Conservation (phyloP, 2,797 vertebrate species). For the Eulemur mongoz region DNA sequence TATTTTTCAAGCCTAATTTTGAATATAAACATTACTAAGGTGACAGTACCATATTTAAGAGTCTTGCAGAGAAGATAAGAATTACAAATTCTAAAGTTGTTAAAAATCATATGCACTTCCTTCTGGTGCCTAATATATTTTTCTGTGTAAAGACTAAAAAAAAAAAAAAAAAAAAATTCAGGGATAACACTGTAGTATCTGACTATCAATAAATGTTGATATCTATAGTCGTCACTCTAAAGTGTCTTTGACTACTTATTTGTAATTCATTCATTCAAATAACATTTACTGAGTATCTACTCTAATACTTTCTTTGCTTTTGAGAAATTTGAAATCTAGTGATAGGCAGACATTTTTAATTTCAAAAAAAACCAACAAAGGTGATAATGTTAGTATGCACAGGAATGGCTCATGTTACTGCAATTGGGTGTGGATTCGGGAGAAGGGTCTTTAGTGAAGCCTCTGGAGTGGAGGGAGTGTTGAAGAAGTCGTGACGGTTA, state of each 20-base stretch:
- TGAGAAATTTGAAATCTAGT: background rate
- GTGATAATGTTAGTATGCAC: background rate
- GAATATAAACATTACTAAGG: slow-evolving; percentile 6
- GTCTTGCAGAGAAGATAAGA: background rate
- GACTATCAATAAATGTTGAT: background rate
- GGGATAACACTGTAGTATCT: background rate
- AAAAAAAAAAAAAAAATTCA: background rate
- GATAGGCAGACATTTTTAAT: background rate
- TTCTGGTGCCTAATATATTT: background rate
- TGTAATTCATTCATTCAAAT: background rate
- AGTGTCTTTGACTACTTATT: background rate
- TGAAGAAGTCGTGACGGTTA: background rate
- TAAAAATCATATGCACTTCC: background rate
- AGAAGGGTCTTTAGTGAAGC: background rate
- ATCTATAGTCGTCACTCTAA: background rate
- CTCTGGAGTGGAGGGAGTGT: background rate
- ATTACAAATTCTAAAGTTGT: slow-evolving; percentile 6
- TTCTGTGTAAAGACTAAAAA: background rate
- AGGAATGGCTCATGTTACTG: background rate
- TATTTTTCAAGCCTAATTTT: slow-evolving; percentile 46
- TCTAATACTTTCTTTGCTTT: background rate
- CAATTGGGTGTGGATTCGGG: background rate
- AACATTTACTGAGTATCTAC: background rate
- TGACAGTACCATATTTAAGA: background rate
- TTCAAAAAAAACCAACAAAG: background rate